Base-by-base conservation (phyloP, 2,113 vertebrate genomes). In the Puma concolor region DNA sequence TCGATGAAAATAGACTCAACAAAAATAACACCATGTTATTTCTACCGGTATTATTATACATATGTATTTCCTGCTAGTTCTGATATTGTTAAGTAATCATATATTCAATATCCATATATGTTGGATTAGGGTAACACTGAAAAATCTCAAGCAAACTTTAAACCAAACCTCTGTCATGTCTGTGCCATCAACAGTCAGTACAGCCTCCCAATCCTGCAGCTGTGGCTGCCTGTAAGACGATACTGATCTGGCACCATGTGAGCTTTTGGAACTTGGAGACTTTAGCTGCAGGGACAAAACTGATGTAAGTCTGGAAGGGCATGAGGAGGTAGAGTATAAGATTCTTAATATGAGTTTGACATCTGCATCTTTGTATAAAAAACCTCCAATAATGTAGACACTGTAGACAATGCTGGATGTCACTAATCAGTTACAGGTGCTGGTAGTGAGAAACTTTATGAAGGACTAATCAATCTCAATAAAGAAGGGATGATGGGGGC, bases 401-500 rank as follows among this genome's bases (percentile, higher is more conserved):
- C 98, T 99, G 29, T 99, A 98, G 98, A 97, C 97, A 0, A 97
- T 98, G 10, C 93, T 99, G 95, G 98, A 99, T 76, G 98, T 97
- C 74, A 98, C 98, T 19, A 98, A 99, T 95, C 99, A 99, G 97
- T 99, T 99, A 99, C 98, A 98, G 98, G 94, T 99, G 52, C 98
- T 98, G 0, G 98, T 99, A 84, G 98, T 99, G 81, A 99, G 97
- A 97, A 99, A 63, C 98, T 98, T 57, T 99, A 99, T 0, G 99
- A 99, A 38, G 98, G 97, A 52, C 98, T 99, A 85, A 99, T 98
- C 0, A 98, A 99, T n/a, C 96, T 99, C 48, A 99, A 98, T 96
- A 99, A 99, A 96, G 98, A 98, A 1, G 98, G 99, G 91, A 98
- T 98, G 0, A 98, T 99, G 0, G n/a, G n/a, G n/a, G n/a, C n/a